Evolutionary conservation across 2,888 invertebrate species (phyloP).

Genomic region (Pollenia angustigena): DNA sequence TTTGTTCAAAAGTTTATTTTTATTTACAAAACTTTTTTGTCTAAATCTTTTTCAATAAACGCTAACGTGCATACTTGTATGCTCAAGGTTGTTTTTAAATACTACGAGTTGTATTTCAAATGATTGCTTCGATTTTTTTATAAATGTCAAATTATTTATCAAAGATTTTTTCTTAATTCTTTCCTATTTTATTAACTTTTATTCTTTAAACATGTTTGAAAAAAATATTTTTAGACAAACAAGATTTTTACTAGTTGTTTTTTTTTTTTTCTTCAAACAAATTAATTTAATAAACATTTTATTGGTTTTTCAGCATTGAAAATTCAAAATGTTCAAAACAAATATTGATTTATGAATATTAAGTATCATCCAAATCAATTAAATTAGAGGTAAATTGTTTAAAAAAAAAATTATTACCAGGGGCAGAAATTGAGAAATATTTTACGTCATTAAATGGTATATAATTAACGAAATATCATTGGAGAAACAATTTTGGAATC

Average conservation of each 20-base stretch:
- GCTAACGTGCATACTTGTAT: background rate
- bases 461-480: too few species aligned
- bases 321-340: background rate
- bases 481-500: too few species aligned
- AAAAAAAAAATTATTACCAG: background rate
- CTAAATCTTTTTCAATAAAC: background rate
- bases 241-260: slow-evolving; percentile 15
- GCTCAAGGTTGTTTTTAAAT: slow-evolving; percentile 48
- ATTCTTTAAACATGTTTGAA: slow-evolving; percentile 40
- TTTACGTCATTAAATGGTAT: background rate
- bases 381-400: background rate
- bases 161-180: background rate
- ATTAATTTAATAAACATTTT: slow-evolving; percentile 12
- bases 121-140: slow-evolving; percentile 1
- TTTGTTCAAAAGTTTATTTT: background rate
- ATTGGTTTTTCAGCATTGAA: background rate
- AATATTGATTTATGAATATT: slow-evolving; percentile 16
- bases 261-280: background rate
- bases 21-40: slow-evolving; percentile 19
- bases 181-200: background rate
- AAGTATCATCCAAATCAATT: background rate
- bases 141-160: slow-evolving; percentile 52
- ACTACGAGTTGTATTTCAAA: slow-evolving; percentile 16
- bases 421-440: background rate
- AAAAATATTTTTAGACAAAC: slow-evolving; percentile 1